Conservation (phyloP, 2,888 invertebrate species). For the Agrenia bidenticulata region DNA sequence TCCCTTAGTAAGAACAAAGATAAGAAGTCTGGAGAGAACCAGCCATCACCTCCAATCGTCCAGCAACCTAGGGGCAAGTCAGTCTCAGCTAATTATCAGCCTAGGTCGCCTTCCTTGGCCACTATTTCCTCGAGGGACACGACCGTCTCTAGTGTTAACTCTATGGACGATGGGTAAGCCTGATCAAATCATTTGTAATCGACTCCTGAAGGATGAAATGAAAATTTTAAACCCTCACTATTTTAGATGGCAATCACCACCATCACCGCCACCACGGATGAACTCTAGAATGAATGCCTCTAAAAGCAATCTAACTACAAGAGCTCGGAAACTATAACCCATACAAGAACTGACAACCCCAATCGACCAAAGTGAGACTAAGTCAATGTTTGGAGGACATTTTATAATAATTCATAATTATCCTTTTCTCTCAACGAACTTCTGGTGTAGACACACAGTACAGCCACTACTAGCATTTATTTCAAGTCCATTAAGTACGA, state of each 20-base stretch:
- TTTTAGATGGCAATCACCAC: conserved; percentile 53
- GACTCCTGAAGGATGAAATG: neutral
- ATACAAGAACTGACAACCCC: conserved; percentile 6
- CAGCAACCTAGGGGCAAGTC: conserved; percentile 51
- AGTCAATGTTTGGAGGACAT: neutral
- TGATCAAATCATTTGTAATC: neutral
- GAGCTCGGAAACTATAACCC: conserved; percentile 51
- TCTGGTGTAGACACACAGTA: neutral
- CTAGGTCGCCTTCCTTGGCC: conserved; percentile 51
- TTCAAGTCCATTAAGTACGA: too few relatives aligned
- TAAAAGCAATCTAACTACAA: conserved; percentile 49
- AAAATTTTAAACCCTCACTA: conserved; percentile 2
- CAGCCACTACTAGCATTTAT: too few relatives aligned
- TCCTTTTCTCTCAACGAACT: conserved; percentile 3
- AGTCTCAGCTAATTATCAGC: conserved; percentile 35
- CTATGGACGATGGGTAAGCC: conserved; percentile 51
- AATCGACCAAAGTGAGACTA: conserved; percentile 22
- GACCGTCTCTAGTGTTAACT: conserved; percentile 52
- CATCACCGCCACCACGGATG: conserved; percentile 51
- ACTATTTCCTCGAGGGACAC: conserved; percentile 53
- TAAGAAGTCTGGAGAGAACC: conserved; percentile 29
- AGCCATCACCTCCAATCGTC: conserved; percentile 40
- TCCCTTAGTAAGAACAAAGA: conserved; percentile 35
- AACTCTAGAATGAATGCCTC: conserved; percentile 50
- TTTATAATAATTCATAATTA: neutral